Conservation (phyloP, 2,113 vertebrate genomes). For the Caracal caracal region DNA sequence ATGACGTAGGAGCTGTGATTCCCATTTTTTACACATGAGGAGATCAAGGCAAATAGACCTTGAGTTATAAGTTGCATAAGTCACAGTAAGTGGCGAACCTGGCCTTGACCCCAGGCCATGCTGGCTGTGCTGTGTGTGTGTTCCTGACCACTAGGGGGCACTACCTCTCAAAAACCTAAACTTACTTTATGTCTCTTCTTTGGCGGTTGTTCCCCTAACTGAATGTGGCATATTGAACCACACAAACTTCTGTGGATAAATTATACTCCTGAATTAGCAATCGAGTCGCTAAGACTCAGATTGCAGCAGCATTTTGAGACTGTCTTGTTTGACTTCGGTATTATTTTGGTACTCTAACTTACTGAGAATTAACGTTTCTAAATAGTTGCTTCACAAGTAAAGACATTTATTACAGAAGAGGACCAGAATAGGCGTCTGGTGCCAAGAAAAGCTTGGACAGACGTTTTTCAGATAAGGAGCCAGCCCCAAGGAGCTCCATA, state of each 20-base stretch:
- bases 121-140: background rate
- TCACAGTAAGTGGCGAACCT: background rate
- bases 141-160: background rate
- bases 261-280: background rate
- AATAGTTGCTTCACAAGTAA: slow-evolving; percentile 13
- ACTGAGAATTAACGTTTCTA: slow-evolving; percentile 42
- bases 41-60: background rate
- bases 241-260: background rate
- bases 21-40: background rate
- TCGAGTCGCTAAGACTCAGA: background rate
- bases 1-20: background rate
- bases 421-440: background rate
- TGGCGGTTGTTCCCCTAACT: background rate
- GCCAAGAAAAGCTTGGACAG: background rate
- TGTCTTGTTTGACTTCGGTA: background rate
- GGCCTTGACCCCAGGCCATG: background rate
- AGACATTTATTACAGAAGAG: background rate
- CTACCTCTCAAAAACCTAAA: background rate
- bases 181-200: background rate
- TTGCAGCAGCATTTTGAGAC: background rate
- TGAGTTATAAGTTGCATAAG: background rate
- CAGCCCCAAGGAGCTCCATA: background rate
- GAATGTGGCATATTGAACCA: background rate
- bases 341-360: slow-evolving; percentile 9
- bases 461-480: background rate